phyloP scores from a whole-genome alignment of 2,888 invertebrate species.

The Lottia scabra region DNA sequence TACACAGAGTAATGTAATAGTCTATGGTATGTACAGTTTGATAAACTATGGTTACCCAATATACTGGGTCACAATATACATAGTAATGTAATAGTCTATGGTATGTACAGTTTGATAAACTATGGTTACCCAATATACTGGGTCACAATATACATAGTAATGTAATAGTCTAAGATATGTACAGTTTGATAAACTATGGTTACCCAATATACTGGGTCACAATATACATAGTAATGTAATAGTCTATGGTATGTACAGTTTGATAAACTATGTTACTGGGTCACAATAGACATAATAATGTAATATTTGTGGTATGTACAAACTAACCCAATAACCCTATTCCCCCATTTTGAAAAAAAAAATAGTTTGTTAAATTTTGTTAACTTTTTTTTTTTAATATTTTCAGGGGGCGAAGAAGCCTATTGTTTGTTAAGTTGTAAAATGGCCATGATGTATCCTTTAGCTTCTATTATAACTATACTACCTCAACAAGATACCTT shows the following conservation, averaged over 20 bases:
- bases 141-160: neutral
- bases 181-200: neutral
- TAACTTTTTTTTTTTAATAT: neutral
- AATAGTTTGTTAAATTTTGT: neutral
- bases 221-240: conserved; percentile 3
- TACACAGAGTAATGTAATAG: conserved; percentile 1
- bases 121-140: neutral
- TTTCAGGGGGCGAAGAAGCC: neutral
- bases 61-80: neutral
- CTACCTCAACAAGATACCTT: neutral
- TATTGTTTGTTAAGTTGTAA: conserved; percentile 15
- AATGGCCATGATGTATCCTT: conserved; percentile 13
- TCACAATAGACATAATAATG: neutral
- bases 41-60: neutral
- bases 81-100: conserved; percentile 11
- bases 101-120: neutral
- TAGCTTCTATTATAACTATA: conserved; percentile 3
- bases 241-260: conserved; percentile 7
- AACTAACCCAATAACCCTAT: no score
- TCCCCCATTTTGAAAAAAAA: no score
- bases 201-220: neutral
- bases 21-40: conserved; percentile 9
- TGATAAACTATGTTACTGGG: neutral
- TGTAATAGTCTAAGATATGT: conserved; percentile 9
- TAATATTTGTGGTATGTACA: conserved; percentile 8